A percentile compares a stretch with the other conserved stretches of the same genome.
phyloP scores from a whole-genome alignment of 1,140 invertebrate species.

The Melanaphis sacchari region DNA sequence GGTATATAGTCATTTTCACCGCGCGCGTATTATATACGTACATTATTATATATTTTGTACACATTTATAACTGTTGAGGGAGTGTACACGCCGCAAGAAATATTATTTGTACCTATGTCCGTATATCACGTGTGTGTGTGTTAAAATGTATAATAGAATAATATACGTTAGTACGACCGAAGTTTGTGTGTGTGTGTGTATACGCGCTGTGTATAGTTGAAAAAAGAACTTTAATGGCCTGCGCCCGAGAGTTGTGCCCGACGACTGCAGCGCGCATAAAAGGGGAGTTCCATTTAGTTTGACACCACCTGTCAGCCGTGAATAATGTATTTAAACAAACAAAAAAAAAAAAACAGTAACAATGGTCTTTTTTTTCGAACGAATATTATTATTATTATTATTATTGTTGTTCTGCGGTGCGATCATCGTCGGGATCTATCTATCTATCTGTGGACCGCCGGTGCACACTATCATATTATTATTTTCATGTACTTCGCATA shows the following conservation, averaged over 20 bases:
- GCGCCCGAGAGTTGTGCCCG: background rate
- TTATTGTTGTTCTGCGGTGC: conserved; percentile 43
- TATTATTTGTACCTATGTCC: background rate
- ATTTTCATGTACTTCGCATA: conserved; percentile 18
- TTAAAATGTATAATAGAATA: conserved; percentile 3
- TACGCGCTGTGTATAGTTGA: conserved; percentile 11
- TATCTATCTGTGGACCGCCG: background rate
- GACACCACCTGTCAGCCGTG: conserved; percentile 57
- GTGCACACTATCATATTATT: background rate
- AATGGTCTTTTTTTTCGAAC: conserved; percentile 46
- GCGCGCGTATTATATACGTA: background rate
- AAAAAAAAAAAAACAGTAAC: conserved; percentile 39
- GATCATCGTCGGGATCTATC: conserved; percentile 42
- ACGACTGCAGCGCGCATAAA: conserved; percentile 27
- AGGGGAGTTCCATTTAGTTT: conserved; percentile 53
- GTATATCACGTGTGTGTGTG: background rate
- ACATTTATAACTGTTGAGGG: background rate
- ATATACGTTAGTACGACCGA: background rate
- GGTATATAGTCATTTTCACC: background rate
- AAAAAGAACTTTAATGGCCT: conserved; percentile 45
- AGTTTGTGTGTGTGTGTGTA: background rate
- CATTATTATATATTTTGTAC: background rate
- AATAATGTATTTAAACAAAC: conserved; percentile 56
- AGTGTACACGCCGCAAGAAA: background rate
- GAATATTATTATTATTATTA: conserved; percentile 16